Percentiles rank a stretch among this genome's conserved stretches.
phyloP scores from a whole-genome alignment of 2,113 vertebrate genomes.

The Alligator sinensis region DNA sequence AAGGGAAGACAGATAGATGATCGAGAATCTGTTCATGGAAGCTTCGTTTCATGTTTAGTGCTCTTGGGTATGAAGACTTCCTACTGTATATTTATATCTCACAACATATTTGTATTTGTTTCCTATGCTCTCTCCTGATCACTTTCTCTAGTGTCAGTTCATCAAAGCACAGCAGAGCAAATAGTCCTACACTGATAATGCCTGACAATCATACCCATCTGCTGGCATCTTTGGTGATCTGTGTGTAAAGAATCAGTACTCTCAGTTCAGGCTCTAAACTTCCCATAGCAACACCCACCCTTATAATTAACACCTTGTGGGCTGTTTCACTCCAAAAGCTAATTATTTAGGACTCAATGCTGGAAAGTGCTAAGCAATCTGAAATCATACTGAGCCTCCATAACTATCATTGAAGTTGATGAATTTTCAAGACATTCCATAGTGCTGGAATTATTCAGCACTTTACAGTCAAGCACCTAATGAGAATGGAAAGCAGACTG shows the following conservation, averaged over 20 bases:
- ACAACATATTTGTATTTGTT: rapidly evolving
- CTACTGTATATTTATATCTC: neutral
- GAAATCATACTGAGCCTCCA: neutral
- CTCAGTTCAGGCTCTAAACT: neutral
- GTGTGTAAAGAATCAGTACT: neutral
- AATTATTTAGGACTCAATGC: neutral
- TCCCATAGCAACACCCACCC: neutral
- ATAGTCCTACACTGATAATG: neutral
- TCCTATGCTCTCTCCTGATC: neutral
- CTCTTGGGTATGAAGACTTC: rapidly evolving
- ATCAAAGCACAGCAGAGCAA: neutral
- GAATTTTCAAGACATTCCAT: neutral
- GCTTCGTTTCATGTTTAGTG: neutral
- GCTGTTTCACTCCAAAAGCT: neutral
- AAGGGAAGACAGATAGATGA: neutral
- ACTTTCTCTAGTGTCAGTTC: neutral
- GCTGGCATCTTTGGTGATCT: rapidly evolving
- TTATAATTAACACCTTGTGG: neutral
- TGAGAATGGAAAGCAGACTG: neutral
- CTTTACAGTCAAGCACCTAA: neutral
- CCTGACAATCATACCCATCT: neutral
- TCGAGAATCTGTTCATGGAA: neutral
- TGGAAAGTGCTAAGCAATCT: neutral
- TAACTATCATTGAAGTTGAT: neutral
- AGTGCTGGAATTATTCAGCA: neutral